Evolutionary conservation across 2,113 vertebrate species (phyloP), one percentile per base, ranked within the genome.

Genomic region (Montifringilla adamsi): DNA sequence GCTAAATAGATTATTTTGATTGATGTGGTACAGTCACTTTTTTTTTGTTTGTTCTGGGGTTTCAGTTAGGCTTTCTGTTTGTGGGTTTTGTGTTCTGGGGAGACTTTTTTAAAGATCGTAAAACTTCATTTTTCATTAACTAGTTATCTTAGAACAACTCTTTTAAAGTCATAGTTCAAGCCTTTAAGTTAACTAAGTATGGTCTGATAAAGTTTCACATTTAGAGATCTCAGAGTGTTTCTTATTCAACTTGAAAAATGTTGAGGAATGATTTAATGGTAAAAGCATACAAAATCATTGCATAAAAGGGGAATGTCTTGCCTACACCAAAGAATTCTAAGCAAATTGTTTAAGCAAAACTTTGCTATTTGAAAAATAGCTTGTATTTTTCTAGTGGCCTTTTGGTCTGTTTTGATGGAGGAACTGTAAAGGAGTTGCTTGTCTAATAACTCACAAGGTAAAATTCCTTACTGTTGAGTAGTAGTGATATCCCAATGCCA

Each of bases 71-170:
- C 66, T 91, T 94, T 89, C 44, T 31, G 28, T 84, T 79, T 87
- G 58, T 83, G 66, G 35, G 6, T 31, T 89, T 87, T 84, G 33
- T 89, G 33, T 87, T 91, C 81, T 84, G 60, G 20, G 23, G 35
- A 93, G 58, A 56, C 27, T 62, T 67, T 46, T 91, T 84, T 47
- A 49, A 70, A 87, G 74, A 47, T 58, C 1, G 0, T 94, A 87
- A 79, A 93, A 72, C 41, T 85, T 84, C 10, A 58, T 89, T 94
- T 95, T 92, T 87, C 76, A 88, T 94, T 92, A 93, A 83, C 83
- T 83, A 52, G 35, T 88, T 85, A 72, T 89, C 83, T 95, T 37
- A 23, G n/a, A 83, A 23, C 11, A 70, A 11, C 39, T 94, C 26
- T 59, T 85, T 84, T 27, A 89, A 89, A 93, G 58, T 76, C 27